A percentile compares a stretch with the other conserved stretches of the same genome.
phyloP scores from a whole-genome alignment of 2,113 vertebrate species.

The Echinops telfairi region DNA sequence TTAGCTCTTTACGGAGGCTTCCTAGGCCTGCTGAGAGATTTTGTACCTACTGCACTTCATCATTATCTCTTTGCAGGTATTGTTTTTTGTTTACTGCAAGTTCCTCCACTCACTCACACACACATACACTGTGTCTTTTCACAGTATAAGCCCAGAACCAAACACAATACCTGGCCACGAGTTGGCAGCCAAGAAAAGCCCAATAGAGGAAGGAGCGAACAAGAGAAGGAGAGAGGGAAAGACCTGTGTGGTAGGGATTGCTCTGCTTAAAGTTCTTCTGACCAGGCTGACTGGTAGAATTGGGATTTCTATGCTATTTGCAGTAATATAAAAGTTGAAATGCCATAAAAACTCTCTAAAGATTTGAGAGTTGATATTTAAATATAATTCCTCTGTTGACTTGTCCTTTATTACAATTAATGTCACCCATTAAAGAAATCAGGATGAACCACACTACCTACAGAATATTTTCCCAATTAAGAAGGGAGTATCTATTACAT shows the following conservation, averaged over 20 bases:
- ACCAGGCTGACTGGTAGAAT: background rate
- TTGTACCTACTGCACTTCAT: no score
- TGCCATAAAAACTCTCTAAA: background rate
- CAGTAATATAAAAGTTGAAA: background rate
- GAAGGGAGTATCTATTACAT: background rate
- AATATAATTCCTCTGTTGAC: background rate
- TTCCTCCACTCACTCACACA: background rate
- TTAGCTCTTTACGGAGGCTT: background rate
- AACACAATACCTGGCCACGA: background rate
- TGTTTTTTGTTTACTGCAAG: background rate
- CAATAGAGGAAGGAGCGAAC: no score
- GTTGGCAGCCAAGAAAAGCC: background rate
- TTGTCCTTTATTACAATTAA: slow-evolving; percentile 34
- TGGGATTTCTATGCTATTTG: background rate
- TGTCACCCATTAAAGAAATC: background rate
- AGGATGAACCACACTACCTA: background rate
- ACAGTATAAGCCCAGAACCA: no score
- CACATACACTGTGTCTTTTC: no score
- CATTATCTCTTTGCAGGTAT: background rate
- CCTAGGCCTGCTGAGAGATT: background rate
- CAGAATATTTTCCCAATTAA: background rate
- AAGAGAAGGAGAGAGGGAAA: no score
- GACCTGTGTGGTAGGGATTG: background rate
- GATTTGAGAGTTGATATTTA: slow-evolving; percentile 20
- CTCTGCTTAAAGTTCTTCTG: slow-evolving; percentile 28